These are phyloP conservation scores for Crematogaster levior DNA, from an alignment of 2,888 invertebrate genomes.

Conservation along the genomic window DNA sequence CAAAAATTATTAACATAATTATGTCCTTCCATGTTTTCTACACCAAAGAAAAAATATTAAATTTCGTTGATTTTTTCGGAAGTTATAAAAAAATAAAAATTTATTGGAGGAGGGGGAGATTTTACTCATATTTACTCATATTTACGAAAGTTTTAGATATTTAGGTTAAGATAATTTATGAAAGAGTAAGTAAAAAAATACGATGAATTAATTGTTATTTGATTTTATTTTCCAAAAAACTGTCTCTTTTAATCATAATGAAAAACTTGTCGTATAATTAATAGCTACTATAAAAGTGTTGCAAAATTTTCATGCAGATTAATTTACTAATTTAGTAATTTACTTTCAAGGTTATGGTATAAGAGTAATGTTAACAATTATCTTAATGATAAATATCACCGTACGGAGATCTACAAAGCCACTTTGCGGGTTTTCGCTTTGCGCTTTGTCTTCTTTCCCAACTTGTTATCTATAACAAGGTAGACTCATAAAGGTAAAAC, in stretches of 20 bases:
- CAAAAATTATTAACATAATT: no score
- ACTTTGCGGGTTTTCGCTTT: constrained; percentile 23
- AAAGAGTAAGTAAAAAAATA: background rate
- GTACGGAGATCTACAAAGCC: background rate
- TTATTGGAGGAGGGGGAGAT: no score
- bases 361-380: constrained; percentile 34
- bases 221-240: background rate
- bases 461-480: constrained; percentile 48
- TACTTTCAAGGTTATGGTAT: background rate
- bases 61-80: no score
- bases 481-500: constrained; percentile 41
- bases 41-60: no score
- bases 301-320: constrained; percentile 2
- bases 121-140: no score
- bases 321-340: no score
- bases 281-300: background rate
- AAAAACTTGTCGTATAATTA: background rate
- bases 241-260: background rate
- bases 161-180: background rate
- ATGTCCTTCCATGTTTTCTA: no score
- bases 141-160: no score
- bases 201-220: background rate
- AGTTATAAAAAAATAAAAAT: no score
- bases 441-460: constrained; percentile 35
- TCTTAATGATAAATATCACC: background rate